phyloP scores from a whole-genome alignment of 2,113 vertebrate genomes.

The Myiopsitta monachus region DNA sequence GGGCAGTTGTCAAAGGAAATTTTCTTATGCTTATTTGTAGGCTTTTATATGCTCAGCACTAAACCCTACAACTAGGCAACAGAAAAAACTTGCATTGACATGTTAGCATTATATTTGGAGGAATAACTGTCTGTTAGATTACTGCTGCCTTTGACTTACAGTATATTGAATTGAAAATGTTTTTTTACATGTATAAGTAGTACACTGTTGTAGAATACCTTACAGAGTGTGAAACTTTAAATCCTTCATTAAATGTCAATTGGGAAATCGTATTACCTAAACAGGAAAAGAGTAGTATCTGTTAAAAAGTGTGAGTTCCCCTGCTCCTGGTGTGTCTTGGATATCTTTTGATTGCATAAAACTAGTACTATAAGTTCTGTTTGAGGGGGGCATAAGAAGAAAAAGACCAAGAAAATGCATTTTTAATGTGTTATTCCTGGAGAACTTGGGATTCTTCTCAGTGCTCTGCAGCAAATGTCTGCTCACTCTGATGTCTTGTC shows the following conservation, averaged over 20 bases:
- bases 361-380: not conserved
- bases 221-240: not conserved
- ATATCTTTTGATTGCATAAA: not conserved
- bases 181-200: not conserved
- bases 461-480: accelerated
- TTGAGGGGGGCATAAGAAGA: not conserved
- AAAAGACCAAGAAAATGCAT: not conserved
- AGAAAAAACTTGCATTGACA: not conserved
- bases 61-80: not conserved
- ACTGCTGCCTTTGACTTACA: not conserved
- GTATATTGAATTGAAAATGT: not conserved
- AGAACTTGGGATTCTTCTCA: not conserved
- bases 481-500: not conserved
- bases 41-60: not conserved
- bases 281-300: not conserved
- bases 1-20: not conserved
- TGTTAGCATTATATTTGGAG: not conserved
- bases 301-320: not conserved
- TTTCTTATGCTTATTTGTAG: not conserved
- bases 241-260: not conserved
- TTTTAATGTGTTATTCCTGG: not conserved
- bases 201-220: not conserved
- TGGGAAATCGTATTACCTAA: not conserved
- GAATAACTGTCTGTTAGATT: not conserved
- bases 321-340: not conserved